Base-by-base conservation (phyloP, 2,888 invertebrate species). In the Cheilosia variabilis region DNA sequence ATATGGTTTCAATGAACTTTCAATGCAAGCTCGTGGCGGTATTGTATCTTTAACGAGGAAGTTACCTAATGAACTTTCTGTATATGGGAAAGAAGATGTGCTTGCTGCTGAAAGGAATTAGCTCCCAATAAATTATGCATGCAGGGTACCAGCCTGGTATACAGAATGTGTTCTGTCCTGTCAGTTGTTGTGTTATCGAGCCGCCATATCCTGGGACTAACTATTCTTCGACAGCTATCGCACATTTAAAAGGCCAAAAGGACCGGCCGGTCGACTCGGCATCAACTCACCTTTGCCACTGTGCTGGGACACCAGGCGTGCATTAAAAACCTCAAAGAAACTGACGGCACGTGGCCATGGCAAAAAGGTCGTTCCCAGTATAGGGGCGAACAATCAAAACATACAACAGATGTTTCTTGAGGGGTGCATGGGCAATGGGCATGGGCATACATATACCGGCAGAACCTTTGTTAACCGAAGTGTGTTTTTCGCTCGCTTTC, bases 331-430 rank as follows among this genome's bases (percentile, higher is more conserved):
- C 31, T 63, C 53, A 73, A 62, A 45, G 45, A 63, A 53, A 24
- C 43, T 19, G 60, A 13, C 43, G 22, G 37, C 55, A 57, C 57
- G 57, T 57, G 57, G 24, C 27, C 19, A n/a, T 37, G 37, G 37
- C 68, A 22, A 69, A 63, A 27, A 57, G 37, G 63, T 45, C 24
- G 27, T 50, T 45, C 24, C 15, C 57, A 34, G 55, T 34, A 62
- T 77, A 60, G 55, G 69, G 63, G 24, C 57, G 69, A 53, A 63
- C 37, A 63, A 71, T 60, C 52, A 72, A 82, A 82, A 66, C 47
- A 62, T 53, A 72, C 24, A 66, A 43, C 82, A 82, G 78, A 82
- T 82, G 78, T 62, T 72, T 19, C 27, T 24, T 27, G 10, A 50
- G 34, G 17, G 53, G 17, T 31, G 9, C 47, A 9, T 13, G 37